Conservation (phyloP, 2,113 vertebrate genomes). For the Riparia riparia region DNA sequence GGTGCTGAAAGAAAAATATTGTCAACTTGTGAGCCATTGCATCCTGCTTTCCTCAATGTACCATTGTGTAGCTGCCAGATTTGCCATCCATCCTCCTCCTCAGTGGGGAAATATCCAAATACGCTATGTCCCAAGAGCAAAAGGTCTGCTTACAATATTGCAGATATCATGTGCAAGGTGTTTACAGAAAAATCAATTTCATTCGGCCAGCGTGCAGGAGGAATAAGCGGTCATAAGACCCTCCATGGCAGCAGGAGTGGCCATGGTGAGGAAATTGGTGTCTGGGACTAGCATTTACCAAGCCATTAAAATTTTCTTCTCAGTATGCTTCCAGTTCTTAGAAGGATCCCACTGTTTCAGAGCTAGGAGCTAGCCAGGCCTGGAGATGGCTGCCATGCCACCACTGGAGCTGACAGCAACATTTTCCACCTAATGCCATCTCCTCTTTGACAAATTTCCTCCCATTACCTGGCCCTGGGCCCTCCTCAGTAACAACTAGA, state of each 20-base stretch:
- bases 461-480: rapidly evolving
- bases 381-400: rapidly evolving
- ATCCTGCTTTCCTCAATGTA: rapidly evolving
- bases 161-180: neutral
- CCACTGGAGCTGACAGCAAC: neutral
- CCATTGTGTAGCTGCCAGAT: neutral
- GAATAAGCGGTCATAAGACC: rapidly evolving
- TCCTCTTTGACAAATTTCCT: neutral
- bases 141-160: neutral
- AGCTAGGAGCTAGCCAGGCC: neutral
- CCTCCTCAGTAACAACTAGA: neutral
- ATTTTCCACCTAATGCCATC: rapidly evolving
- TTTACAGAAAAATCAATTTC: neutral
- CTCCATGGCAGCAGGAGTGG: neutral
- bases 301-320: neutral
- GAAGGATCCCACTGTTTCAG: neutral
- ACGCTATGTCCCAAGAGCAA: rapidly evolving
- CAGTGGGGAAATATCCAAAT: neutral
- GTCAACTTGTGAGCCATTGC: rapidly evolving
- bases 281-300: neutral
- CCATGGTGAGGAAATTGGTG: neutral
- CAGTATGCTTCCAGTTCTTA: neutral
- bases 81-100: neutral
- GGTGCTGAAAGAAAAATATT: neutral
- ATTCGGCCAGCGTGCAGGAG: rapidly evolving